These are phyloP conservation scores for Nibea coibor DNA, from an alignment of 2,113 vertebrate genomes.

Conservation along the genomic window DNA sequence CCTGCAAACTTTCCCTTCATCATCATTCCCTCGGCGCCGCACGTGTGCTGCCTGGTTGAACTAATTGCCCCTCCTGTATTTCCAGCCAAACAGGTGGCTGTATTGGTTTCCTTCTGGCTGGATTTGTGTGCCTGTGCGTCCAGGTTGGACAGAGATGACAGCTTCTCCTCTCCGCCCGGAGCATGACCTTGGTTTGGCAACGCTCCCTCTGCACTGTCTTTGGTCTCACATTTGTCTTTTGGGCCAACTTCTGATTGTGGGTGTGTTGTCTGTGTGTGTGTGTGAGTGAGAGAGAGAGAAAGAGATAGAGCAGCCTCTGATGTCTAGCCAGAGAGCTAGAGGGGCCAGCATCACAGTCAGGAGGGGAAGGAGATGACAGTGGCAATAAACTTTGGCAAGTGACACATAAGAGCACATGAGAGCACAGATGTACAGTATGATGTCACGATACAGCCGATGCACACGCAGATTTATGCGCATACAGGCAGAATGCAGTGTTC, in stretches of 20 bases:
- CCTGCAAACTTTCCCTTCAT: constrained; percentile 49
- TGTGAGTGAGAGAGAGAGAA: not conserved
- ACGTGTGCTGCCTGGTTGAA: constrained; percentile 57
- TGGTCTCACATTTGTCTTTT: constrained; percentile 65
- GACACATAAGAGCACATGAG: constrained; percentile 19
- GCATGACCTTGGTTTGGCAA: constrained; percentile 69
- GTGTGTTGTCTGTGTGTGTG: constrained; percentile 13
- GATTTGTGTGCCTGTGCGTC: constrained; percentile 40
- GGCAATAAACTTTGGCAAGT: constrained; percentile 53
- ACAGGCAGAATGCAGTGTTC: constrained; percentile 1
- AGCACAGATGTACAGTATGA: constrained; percentile 23
- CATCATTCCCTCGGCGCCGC: constrained; percentile 38
- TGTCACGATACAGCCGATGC: constrained; percentile 28
- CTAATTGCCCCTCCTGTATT: constrained; percentile 66
- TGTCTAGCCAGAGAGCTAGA: constrained; percentile 63
- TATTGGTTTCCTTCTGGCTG: constrained; percentile 73
- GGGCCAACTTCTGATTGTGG: constrained; percentile 55
- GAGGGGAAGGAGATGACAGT: constrained; percentile 25
- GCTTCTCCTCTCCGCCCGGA: constrained; percentile 58
- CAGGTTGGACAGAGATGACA: constrained; percentile 77
- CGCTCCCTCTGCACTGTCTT: constrained; percentile 49
- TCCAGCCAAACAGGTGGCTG: constrained; percentile 73
- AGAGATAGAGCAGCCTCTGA: constrained; percentile 54
- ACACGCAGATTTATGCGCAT: not conserved
- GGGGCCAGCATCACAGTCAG: constrained; percentile 43